These are phyloP conservation scores for Pangasius mekongensis DNA, from an alignment of 2,797 vertebrate species.

Conservation along the genomic window DNA sequence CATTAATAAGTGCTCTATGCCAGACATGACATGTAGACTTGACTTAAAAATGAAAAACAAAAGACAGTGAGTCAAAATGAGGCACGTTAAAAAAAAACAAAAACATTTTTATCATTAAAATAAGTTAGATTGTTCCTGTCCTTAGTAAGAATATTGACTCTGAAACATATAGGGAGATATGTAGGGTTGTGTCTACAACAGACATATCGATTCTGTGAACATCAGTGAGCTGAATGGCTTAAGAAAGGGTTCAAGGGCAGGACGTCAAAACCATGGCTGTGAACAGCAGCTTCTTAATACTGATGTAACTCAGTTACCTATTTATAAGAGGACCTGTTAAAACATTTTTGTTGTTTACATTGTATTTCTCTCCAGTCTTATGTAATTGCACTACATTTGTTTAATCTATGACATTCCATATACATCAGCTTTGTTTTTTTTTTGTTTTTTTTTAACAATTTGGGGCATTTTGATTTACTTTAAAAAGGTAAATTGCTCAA, in stretches of 20 bases:
- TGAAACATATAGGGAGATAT: constrained; percentile 18
- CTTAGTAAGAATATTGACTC: background rate
- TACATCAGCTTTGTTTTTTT: constrained; percentile 7
- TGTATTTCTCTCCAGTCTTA: background rate
- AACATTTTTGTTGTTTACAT: background rate
- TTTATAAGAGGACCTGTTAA: background rate
- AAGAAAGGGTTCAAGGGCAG: constrained; percentile 28
- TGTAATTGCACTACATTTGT: background rate
- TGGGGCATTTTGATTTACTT: constrained; percentile 55
- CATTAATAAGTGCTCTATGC: constrained; percentile 74
- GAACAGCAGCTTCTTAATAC: constrained; percentile 35
- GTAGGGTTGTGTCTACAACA: constrained; percentile 42
- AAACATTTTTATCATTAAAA: constrained; percentile 30
- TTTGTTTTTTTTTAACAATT: background rate
- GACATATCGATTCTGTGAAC: constrained; percentile 12
- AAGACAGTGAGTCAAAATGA: constrained; percentile 22
- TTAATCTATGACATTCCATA: constrained; percentile 18
- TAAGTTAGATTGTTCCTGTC: constrained; percentile 29
- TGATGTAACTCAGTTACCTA: constrained; percentile 23
- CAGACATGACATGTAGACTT: constrained; percentile 71
- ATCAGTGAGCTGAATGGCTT: constrained; percentile 23
- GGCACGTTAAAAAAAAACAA: constrained; percentile 22
- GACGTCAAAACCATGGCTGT: constrained; percentile 41
- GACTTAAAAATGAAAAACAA: constrained; percentile 25
- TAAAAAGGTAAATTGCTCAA: constrained; percentile 40